Conservation (phyloP, 1,140 invertebrate species). For the Pseudomyrmex gracilis region DNA sequence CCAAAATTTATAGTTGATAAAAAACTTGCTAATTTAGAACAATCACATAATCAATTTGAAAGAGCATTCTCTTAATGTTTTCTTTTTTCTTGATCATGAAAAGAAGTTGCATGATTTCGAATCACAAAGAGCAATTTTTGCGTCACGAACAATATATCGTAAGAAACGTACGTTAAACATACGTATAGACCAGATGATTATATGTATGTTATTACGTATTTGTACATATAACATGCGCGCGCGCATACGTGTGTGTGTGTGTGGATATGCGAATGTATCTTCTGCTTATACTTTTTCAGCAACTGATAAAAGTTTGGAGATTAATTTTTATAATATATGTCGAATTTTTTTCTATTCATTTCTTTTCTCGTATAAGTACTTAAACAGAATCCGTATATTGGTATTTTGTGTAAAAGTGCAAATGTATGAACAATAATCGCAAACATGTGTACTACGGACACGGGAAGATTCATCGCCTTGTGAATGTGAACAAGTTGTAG, state of each 20-base stretch:
- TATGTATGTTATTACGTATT: no score
- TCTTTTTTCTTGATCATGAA: neutral
- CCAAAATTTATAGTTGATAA: neutral
- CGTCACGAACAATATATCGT: neutral
- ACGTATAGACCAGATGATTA: neutral
- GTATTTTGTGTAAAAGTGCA: neutral
- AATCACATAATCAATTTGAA: neutral
- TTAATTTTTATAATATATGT: conserved; percentile 32
- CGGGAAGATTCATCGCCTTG: neutral
- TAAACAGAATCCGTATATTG: neutral
- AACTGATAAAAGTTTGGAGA: neutral
- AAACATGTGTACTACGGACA: neutral
- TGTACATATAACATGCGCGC: neutral
- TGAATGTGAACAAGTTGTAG: neutral
- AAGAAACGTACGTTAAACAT: neutral
- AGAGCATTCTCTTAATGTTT: no score
- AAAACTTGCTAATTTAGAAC: conserved; percentile 17
- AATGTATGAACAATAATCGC: neutral
- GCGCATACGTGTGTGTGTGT: neutral
- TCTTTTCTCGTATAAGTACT: neutral
- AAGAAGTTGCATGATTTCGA: neutral
- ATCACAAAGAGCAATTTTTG: neutral
- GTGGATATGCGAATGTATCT: neutral
- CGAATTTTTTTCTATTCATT: conserved; percentile 15
- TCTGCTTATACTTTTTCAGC: conserved; percentile 39